Evolutionary conservation across 1,140 invertebrate genomes (phyloP).

Genomic region (Drosophila navojoa): DNA sequence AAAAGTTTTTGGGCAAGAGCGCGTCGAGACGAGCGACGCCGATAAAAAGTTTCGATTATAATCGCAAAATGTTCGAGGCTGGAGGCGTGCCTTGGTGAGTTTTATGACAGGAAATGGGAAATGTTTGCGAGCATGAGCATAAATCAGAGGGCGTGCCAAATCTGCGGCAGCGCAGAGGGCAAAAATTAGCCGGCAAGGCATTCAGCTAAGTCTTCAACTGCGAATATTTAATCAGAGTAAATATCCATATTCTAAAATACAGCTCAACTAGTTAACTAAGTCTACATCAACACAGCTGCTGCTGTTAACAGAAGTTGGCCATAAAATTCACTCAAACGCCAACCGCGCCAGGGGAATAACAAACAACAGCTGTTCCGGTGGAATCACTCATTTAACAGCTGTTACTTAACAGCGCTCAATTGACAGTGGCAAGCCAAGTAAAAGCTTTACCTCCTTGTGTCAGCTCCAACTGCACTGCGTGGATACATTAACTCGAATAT

Average conservation of each 20-base stretch:
- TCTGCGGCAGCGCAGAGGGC: background rate
- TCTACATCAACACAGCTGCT: background rate
- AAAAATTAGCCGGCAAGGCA: background rate
- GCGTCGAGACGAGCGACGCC: constrained; percentile 33
- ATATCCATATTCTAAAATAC: background rate
- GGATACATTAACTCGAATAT: constrained; percentile 59
- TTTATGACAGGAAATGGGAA: constrained; percentile 62
- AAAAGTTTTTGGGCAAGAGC: constrained; percentile 61
- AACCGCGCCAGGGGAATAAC: constrained; percentile 36
- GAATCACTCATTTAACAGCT: constrained; percentile 35
- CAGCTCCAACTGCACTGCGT: constrained; percentile 43
- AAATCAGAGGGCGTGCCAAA: constrained; percentile 24
- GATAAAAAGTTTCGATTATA: constrained; percentile 81
- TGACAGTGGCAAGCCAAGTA: background rate
- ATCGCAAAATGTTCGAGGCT: constrained; percentile 48
- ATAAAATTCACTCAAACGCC: constrained; percentile 57
- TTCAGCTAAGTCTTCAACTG: background rate
- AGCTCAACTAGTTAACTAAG: background rate
- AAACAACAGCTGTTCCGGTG: constrained; percentile 62
- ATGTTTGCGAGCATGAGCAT: constrained; percentile 41
- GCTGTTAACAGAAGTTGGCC: background rate
- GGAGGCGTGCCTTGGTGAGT: constrained; percentile 21
- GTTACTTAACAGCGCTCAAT: constrained; percentile 51
- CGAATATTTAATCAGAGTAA: background rate
- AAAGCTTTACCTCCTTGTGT: background rate